A percentile compares a stretch with the other conserved stretches of the same genome.
Conservation (phyloP, 2,113 vertebrate genomes). For the Chamaetylas fuelleborni region DNA sequence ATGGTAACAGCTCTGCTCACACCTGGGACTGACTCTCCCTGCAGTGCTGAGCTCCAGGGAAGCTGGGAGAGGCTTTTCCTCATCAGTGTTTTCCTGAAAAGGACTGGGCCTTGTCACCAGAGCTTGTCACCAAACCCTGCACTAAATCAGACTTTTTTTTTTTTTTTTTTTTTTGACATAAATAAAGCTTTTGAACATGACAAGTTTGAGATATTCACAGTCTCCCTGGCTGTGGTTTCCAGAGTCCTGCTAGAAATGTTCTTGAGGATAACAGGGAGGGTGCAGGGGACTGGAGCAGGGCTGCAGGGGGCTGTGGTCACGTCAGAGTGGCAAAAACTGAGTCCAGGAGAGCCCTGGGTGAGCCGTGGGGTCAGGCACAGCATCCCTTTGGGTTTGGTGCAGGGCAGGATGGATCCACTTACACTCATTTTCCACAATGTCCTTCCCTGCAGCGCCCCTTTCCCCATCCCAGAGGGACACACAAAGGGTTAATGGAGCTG, state of each 20-base stretch:
- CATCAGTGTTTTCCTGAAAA: neutral
- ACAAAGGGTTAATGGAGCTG: neutral
- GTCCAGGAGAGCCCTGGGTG: neutral
- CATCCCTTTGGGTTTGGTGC: neutral
- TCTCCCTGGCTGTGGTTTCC: neutral
- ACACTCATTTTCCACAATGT: rapidly evolving
- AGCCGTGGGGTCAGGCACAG: neutral
- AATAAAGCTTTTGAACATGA: neutral
- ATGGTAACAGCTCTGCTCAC: neutral
- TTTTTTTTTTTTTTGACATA: neutral
- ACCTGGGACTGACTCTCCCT: neutral
- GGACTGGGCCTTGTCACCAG: neutral
- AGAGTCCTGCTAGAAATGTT: neutral
- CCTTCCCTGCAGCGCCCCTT: neutral
- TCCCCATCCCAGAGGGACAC: neutral
- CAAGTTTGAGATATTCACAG: neutral
- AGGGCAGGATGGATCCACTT: rapidly evolving
- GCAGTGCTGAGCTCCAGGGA: rapidly evolving
- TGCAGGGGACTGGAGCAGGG: neutral
- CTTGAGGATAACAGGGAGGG: neutral
- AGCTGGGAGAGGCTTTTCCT: neutral
- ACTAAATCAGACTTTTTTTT: neutral
- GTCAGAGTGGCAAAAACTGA: neutral
- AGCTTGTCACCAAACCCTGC: neutral
- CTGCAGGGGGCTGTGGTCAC: neutral